Percentiles rank a stretch among this genome's conserved stretches.
Conservation (phyloP, 2,113 vertebrate genomes). For the Pimephales promelas region DNA sequence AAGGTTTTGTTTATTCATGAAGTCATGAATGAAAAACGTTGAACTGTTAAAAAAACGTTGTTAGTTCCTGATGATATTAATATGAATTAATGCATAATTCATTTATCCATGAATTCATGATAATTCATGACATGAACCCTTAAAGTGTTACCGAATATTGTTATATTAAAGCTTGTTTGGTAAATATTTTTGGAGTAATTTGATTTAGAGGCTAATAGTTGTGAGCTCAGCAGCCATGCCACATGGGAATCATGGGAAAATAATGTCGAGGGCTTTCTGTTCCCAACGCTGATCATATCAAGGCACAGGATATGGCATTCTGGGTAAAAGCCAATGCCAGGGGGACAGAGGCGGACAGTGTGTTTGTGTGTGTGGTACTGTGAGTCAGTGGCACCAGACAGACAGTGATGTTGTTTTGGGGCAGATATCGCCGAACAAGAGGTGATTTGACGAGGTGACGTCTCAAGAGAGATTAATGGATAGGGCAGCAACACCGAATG, state of each 20-base stretch:
- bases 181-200: constrained; percentile 23
- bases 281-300: constrained; percentile 74
- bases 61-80: no score
- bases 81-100: no score
- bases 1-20: no score
- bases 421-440: constrained; percentile 42
- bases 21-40: no score
- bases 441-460: constrained; percentile 44
- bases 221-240: constrained; percentile 50
- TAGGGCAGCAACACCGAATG: constrained; percentile 36
- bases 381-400: constrained; percentile 17
- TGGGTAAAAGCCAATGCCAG: constrained; percentile 53
- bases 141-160: no score
- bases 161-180: constrained; percentile 8
- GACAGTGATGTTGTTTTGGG: constrained; percentile 43
- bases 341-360: constrained; percentile 52
- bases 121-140: no score
- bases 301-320: constrained; percentile 73
- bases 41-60: no score
- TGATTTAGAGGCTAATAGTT: constrained; percentile 12
- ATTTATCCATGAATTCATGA: no score
- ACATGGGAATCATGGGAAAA: constrained; percentile 79
- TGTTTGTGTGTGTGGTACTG: constrained; percentile 44
- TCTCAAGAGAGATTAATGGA: constrained; percentile 47
- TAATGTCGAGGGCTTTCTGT: constrained; percentile 72